phyloP scores from a whole-genome alignment of 2,888 invertebrate species.

The Drosophila borealis region DNA sequence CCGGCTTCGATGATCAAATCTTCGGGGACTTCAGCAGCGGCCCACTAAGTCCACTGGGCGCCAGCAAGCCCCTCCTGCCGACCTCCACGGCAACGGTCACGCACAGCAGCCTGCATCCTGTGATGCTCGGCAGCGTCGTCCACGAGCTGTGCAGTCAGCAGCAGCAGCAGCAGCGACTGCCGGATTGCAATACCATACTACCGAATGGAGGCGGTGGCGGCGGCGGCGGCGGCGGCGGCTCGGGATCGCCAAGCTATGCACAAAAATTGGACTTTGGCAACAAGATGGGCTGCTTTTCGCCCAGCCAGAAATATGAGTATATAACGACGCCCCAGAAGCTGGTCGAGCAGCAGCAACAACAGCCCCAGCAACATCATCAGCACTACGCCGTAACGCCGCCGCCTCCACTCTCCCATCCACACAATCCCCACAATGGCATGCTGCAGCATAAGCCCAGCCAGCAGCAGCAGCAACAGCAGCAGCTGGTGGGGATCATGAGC shows the following conservation, averaged over 20 bases:
- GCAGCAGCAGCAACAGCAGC: conserved; percentile 73
- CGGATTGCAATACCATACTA: conserved; percentile 84
- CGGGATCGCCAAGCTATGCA: conserved; percentile 82
- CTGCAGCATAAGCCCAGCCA: conserved; percentile 60
- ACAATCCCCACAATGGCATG: conserved; percentile 65
- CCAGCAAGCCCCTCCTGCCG: conserved; percentile 82
- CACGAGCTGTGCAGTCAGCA: conserved; percentile 80
- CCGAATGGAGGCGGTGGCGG: conserved; percentile 69
- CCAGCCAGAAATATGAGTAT: conserved; percentile 84
- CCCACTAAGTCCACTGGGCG: conserved; percentile 86
- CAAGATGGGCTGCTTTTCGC: conserved; percentile 85
- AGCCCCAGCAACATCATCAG: conserved; percentile 70
- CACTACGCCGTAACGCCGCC: conserved; percentile 79
- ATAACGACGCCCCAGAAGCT: conserved; percentile 80
- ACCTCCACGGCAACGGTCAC: conserved; percentile 84
- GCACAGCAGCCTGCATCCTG: conserved; percentile 86
- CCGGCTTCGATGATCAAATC: conserved; percentile 91
- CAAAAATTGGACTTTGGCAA: conserved; percentile 83
- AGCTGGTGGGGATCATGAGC: conserved; percentile 72
- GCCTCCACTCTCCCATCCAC: conserved; percentile 50
- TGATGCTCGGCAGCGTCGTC: conserved; percentile 87
- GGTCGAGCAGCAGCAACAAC: conserved; percentile 77
- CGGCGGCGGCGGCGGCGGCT: conserved; percentile 58
- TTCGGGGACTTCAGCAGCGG: conserved; percentile 90
- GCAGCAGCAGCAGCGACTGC: conserved; percentile 79